A percentile compares a stretch with the other conserved stretches of the same genome.
These are phyloP conservation scores for Orthosia gracilis DNA, from an alignment of 2,888 invertebrate species.

Conservation along the genomic window DNA sequence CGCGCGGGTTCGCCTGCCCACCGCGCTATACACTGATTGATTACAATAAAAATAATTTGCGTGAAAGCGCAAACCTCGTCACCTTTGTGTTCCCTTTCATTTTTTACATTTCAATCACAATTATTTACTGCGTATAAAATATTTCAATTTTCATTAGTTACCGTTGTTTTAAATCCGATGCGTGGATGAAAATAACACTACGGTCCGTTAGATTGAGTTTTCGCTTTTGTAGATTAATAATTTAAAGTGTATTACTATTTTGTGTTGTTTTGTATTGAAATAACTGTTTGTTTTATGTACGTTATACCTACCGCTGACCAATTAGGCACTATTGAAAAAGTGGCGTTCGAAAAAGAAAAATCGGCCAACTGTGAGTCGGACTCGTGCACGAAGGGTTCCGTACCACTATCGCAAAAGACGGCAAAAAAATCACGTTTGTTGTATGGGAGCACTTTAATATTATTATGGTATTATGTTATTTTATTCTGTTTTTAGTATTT, in stretches of 20 bases:
- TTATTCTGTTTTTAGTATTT: too few species aligned
- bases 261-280: constrained; percentile 5
- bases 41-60: constrained; percentile 83
- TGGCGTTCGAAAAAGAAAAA: neutral
- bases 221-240: constrained; percentile 38
- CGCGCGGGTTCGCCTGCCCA: constrained; percentile 57
- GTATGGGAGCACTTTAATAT: too few species aligned
- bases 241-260: constrained; percentile 19
- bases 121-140: constrained; percentile 55
- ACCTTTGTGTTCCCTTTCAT: constrained; percentile 61
- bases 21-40: constrained; percentile 77
- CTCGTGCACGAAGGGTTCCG: too few species aligned
- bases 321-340: neutral
- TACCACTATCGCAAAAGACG: too few species aligned
- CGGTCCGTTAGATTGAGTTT: constrained; percentile 14
- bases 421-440: too few species aligned
- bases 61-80: constrained; percentile 77
- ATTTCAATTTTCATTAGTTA: constrained; percentile 55
- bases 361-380: too few species aligned
- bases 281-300: neutral
- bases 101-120: constrained; percentile 62
- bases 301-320: neutral
- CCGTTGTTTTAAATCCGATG: constrained; percentile 37
- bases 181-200: constrained; percentile 14
- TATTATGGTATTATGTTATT: too few species aligned